Evolutionary conservation across 1,140 invertebrate species (phyloP).

Genomic region (Mya arenaria): DNA sequence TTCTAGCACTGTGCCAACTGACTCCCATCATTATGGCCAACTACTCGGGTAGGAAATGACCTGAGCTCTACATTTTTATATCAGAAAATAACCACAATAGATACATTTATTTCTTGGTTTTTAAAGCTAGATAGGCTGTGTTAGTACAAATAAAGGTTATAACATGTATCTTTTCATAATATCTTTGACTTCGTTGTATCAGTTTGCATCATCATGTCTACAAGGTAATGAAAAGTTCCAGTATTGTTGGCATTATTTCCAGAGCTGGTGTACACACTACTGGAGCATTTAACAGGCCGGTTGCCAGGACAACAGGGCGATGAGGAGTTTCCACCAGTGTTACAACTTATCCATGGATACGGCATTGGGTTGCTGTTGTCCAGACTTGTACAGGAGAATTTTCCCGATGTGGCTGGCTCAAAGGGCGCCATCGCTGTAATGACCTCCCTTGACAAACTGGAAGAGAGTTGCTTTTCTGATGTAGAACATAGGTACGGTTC

Average conservation of each 20-base stretch:
- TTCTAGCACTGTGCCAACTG: slow-evolving; percentile 47
- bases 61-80: background rate
- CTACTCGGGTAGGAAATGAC: slow-evolving; percentile 9
- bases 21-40: slow-evolving; percentile 37
- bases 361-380: slow-evolving; percentile 65
- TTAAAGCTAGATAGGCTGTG: background rate
- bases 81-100: too few species aligned
- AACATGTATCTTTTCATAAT: too few species aligned
- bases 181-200: too few species aligned
- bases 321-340: slow-evolving; percentile 57
- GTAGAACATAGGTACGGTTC: slow-evolving; percentile 55
- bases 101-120: background rate
- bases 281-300: slow-evolving; percentile 15
- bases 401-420: slow-evolving; percentile 64
- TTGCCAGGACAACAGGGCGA: slow-evolving; percentile 56
- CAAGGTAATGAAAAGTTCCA: too few species aligned
- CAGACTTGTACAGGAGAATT: slow-evolving; percentile 67
- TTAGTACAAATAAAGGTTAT: too few species aligned
- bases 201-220: too few species aligned
- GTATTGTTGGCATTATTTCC: too few species aligned
- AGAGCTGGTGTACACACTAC: slow-evolving; percentile 40
- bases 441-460: slow-evolving; percentile 56
- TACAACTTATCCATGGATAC: slow-evolving; percentile 60
- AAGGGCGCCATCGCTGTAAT: slow-evolving; percentile 59
- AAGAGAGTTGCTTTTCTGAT: slow-evolving; percentile 52